Conservation (phyloP, 2,113 vertebrate species). For the Tyrannus savana region DNA sequence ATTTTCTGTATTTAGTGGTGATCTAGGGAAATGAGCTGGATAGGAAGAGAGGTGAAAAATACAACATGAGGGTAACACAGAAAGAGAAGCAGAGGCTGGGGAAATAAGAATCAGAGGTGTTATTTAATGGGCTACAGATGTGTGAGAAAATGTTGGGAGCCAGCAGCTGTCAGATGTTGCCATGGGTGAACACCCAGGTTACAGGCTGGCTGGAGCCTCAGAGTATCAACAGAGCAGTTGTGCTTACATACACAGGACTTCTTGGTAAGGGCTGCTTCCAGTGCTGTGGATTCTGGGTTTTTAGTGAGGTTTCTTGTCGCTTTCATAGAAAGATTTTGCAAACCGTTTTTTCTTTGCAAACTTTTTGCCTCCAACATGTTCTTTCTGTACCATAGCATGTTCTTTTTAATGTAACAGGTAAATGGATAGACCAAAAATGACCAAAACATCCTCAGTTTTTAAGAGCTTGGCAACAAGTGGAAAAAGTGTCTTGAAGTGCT, state of each 20-base stretch:
- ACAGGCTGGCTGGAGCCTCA: neutral
- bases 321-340: neutral
- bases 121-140: neutral
- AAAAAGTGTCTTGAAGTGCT: neutral
- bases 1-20: neutral
- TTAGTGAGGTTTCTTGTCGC: neutral
- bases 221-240: neutral
- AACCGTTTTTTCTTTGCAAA: neutral
- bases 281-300: neutral
- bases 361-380: neutral
- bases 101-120: neutral
- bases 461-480: neutral
- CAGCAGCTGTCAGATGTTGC: neutral
- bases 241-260: neutral
- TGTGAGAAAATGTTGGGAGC: neutral
- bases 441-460: neutral
- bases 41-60: neutral
- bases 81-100: neutral
- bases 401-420: neutral
- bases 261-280: neutral
- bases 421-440: neutral
- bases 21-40: neutral
- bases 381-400: neutral
- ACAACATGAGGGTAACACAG: neutral
- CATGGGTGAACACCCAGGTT: neutral